These are phyloP conservation scores for Scaptodrosophila latifasciaeformis DNA, from an alignment of 2,888 invertebrate species.

Conservation along the genomic window DNA sequence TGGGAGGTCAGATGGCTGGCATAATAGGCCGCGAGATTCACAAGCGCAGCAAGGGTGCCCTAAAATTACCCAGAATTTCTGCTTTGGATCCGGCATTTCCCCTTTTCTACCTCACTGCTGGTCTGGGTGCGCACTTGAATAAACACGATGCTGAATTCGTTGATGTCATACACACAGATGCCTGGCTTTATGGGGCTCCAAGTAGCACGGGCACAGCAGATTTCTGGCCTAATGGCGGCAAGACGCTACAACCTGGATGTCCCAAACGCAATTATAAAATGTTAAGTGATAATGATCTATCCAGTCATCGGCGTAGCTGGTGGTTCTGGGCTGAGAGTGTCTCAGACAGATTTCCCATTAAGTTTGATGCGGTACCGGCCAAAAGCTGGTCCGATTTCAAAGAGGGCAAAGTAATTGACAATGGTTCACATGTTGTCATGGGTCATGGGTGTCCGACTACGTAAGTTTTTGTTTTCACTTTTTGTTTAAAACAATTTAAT, in stretches of 20 bases:
- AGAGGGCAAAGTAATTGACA: conserved; percentile 56
- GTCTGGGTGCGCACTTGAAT: conserved; percentile 72
- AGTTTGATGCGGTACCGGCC: conserved; percentile 78
- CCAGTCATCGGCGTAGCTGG: conserved; percentile 80
- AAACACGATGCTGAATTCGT: conserved; percentile 79
- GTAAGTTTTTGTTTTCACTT: conserved; percentile 41
- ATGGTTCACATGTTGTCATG: conserved; percentile 61
- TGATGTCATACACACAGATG: conserved; percentile 83
- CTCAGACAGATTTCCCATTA: conserved; percentile 55
- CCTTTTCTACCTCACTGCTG: conserved; percentile 75
- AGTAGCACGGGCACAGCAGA: conserved; percentile 78
- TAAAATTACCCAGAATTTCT: conserved; percentile 73
- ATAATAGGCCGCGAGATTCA: conserved; percentile 66
- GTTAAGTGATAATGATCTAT: conserved; percentile 75
- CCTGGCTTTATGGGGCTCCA: conserved; percentile 79
- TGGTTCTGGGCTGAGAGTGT: conserved; percentile 79
- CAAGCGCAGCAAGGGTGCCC: conserved; percentile 45
- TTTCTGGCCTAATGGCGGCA: conserved; percentile 80
- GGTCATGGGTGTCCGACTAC: conserved; percentile 71
- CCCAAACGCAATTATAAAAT: conserved; percentile 74
- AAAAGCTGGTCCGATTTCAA: conserved; percentile 78
- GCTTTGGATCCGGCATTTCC: conserved; percentile 80
- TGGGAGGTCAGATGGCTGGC: conserved; percentile 73
- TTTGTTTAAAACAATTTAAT: not conserved
- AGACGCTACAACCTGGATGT: conserved; percentile 79